Evolutionary conservation across 2,113 vertebrate genomes (phyloP).

Genomic region (Proterorhinus semilunaris): DNA sequence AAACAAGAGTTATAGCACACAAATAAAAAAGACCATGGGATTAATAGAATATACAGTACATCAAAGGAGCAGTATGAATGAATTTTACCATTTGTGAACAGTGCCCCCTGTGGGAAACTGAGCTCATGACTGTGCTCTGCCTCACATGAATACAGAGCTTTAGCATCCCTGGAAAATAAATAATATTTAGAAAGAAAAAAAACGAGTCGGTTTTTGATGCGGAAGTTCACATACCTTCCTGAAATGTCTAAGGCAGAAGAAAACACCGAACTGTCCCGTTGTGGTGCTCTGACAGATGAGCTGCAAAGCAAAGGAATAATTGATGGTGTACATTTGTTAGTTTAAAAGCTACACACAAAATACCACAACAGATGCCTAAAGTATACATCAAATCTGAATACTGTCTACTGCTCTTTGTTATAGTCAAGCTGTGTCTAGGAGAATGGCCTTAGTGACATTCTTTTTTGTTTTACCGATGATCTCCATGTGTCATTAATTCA

Average conservation of each 20-base stretch:
- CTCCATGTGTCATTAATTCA: background rate
- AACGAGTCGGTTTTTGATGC: background rate
- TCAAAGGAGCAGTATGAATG: background rate
- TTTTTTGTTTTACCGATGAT: background rate
- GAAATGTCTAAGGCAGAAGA: constrained; percentile 79
- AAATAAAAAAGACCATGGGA: background rate
- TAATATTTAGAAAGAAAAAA: background rate
- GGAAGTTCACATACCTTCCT: constrained; percentile 59
- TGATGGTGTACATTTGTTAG: background rate
- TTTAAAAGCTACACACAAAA: too few relatives aligned
- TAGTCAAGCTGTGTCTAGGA: background rate
- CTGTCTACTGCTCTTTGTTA: background rate
- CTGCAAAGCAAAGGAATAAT: constrained; percentile 71
- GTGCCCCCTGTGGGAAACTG: constrained; percentile 94
- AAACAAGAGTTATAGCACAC: background rate
- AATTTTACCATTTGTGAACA: constrained; percentile 89
- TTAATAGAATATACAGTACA: background rate
- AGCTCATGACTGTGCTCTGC: constrained; percentile 94
- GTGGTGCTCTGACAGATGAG: constrained; percentile 81
- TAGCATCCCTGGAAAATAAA: constrained; percentile 84
- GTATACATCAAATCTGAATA: background rate
- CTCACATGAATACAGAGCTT: constrained; percentile 95
- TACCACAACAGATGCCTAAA: too few relatives aligned
- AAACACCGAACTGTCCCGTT: constrained; percentile 88
- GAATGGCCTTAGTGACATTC: background rate